These are phyloP conservation scores for Lordiphosa andalusiaca DNA, from an alignment of 2,888 invertebrate species.

Conservation along the genomic window DNA sequence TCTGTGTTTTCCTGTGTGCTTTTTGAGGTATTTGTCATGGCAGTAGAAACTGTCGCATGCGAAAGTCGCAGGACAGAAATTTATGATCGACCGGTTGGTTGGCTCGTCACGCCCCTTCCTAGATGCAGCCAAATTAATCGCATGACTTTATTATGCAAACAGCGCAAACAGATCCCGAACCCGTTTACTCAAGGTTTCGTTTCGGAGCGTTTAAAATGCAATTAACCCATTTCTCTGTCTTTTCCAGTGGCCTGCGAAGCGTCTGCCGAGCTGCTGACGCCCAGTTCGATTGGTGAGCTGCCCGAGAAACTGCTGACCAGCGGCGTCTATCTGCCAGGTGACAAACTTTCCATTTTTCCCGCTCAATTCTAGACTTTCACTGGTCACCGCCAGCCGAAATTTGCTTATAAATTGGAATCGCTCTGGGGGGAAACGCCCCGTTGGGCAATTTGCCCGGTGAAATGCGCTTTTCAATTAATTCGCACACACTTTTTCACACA, in stretches of 20 bases:
- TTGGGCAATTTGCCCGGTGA: conserved; percentile 56
- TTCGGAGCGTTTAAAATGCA: conserved; percentile 64
- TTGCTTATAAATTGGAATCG: conserved; percentile 60
- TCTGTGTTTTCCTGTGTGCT: neutral
- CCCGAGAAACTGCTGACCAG: conserved; percentile 85
- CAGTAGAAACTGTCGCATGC: conserved; percentile 63
- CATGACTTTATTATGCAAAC: conserved; percentile 70
- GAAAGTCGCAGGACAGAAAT: conserved; percentile 56
- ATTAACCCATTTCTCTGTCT: conserved; percentile 57
- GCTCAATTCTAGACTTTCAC: conserved; percentile 69
- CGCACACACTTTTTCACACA: conserved; percentile 68
- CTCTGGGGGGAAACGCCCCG: conserved; percentile 50
- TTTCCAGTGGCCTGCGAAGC: conserved; percentile 30
- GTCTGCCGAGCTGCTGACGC: conserved; percentile 80
- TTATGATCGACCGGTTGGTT: conserved; percentile 62
- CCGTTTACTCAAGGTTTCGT: conserved; percentile 63
- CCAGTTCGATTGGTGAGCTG: conserved; percentile 84
- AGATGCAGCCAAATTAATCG: conserved; percentile 67
- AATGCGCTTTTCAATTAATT: conserved; percentile 47
- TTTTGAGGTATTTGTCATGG: conserved; percentile 39
- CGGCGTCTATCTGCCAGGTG: conserved; percentile 86
- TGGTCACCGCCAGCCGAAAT: conserved; percentile 39
- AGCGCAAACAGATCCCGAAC: conserved; percentile 56
- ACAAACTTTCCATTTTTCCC: conserved; percentile 65
- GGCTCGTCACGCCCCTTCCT: conserved; percentile 9